Evolutionary conservation across 2,888 invertebrate genomes (phyloP).

Genomic region (Tinea trinotella): DNA sequence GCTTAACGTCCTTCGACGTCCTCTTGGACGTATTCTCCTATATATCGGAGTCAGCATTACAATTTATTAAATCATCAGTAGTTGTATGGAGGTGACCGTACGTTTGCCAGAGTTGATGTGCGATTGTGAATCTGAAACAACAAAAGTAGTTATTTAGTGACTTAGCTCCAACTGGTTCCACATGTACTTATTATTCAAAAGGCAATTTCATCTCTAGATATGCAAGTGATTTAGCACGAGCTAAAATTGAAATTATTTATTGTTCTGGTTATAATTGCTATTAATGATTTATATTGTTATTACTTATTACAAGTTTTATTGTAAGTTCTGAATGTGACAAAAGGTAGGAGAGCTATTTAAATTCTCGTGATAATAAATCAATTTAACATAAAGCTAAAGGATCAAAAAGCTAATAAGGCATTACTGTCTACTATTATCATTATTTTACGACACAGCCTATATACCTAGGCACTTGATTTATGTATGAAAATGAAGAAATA

Average conservation of each 20-base stretch:
- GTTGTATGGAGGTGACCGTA: conserved; percentile 44
- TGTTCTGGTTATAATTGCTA: background rate
- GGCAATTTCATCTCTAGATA: background rate
- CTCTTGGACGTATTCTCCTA: conserved; percentile 70
- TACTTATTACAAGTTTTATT: no score
- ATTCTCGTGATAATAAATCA: no score
- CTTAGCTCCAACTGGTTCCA: background rate
- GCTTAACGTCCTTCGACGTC: conserved; percentile 67
- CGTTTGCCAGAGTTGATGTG: conserved; percentile 43
- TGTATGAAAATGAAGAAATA: background rate
- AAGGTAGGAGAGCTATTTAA: no score
- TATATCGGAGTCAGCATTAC: conserved; percentile 68
- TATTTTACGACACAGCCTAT: no score
- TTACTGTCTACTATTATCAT: background rate
- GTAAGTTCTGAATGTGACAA: no score
- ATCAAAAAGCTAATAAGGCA: no score
- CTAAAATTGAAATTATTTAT: background rate
- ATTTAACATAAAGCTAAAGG: no score
- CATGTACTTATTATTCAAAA: background rate
- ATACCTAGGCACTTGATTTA: background rate
- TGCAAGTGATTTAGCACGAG: background rate
- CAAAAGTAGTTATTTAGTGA: conserved; percentile 18
- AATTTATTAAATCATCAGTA: conserved; percentile 65
- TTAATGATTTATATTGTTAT: no score
- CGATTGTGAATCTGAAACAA: conserved; percentile 49